Evolutionary conservation across 2,888 invertebrate species (phyloP).

Genomic region (Calliphora vomitoria): DNA sequence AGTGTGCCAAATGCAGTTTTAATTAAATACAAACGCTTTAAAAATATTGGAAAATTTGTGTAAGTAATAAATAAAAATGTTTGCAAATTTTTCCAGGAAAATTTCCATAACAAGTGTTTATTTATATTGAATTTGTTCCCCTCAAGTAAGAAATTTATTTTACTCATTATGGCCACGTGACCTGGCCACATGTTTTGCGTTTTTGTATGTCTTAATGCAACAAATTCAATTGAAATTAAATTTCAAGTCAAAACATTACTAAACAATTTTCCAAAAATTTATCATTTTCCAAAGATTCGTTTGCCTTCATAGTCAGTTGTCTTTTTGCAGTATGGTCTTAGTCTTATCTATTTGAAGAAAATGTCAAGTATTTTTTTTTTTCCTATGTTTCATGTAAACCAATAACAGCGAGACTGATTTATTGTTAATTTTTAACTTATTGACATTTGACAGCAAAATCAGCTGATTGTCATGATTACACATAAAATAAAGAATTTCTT

Average conservation of each 20-base stretch:
- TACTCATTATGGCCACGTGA: slow-evolving; percentile 62
- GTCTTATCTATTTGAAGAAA: slow-evolving; percentile 36
- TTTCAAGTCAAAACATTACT: slow-evolving; percentile 51
- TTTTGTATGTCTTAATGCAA: background rate
- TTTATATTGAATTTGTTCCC: no score
- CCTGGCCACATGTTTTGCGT: slow-evolving; percentile 26
- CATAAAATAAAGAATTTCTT: slow-evolving; percentile 26
- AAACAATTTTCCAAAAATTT: slow-evolving; percentile 20
- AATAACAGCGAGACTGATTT: slow-evolving; percentile 68
- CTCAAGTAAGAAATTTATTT: no score
- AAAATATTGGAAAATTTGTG: no score
- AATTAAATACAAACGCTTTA: no score
- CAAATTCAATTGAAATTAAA: slow-evolving; percentile 44
- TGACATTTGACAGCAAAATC: slow-evolving; percentile 72
- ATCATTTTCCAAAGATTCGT: background rate
- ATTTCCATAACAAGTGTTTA: no score
- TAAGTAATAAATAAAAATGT: no score
- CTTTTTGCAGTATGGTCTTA: background rate
- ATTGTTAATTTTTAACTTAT: slow-evolving; percentile 64
- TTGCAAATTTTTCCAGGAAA: no score
- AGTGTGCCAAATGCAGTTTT: no score
- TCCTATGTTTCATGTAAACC: background rate
- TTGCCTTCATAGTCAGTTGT: background rate
- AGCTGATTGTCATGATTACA: slow-evolving; percentile 71
- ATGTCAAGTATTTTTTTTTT: slow-evolving; percentile 33